Base-by-base conservation (phyloP, 2,113 vertebrate species). In the Mandrillus leucophaeus region DNA sequence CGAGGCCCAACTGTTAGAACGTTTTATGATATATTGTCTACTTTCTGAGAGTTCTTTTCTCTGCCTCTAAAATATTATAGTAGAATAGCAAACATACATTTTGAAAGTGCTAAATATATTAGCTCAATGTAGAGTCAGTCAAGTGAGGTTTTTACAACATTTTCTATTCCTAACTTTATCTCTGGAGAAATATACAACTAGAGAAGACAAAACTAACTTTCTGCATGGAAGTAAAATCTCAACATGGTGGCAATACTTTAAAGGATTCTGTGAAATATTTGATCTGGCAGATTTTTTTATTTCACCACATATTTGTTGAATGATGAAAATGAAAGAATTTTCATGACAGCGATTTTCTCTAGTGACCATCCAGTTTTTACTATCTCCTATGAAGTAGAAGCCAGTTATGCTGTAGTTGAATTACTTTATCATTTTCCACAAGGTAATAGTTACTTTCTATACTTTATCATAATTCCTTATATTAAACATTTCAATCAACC, bases 211-310 rank as follows among this genome's bases (percentile, higher is more conserved):
- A 93, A 91, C 75, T 45, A 68, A 52, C 25, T 90, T 52, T 72
- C 22, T 50, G 45, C 32, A 17, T 83, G 27, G 9, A 96, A 82
- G 35, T 86, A 78, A 97, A 97, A 95, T 57, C 23, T 61, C 66
- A 96, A 9, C 30, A 61, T 30, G 23, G 27, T 64, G 22, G 27
- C n/a, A 86, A 59, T 80, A 93, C 73, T 23, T 50, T 45, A 68
- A 95, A 82, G 45, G 66, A 68, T 73, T 57, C 45, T 73, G 52
- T 57, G 79, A 92, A 43, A 10, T 81, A 70, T 94, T 96, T 97
- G 92, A 89, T n/a, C 23, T 89, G n/a, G 64, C 14, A 78, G 18
- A 32, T 50, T 93, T 92, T 96, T 96, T 85, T 79, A 84, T 91
- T 96, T 85, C 48, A 88, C 14, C 20, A 61, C 20, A 43, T 20